A percentile compares a stretch with the other conserved stretches of the same genome.
Evolutionary conservation across 2,113 vertebrate genomes (phyloP).

Genomic region (Lates calcarifer): DNA sequence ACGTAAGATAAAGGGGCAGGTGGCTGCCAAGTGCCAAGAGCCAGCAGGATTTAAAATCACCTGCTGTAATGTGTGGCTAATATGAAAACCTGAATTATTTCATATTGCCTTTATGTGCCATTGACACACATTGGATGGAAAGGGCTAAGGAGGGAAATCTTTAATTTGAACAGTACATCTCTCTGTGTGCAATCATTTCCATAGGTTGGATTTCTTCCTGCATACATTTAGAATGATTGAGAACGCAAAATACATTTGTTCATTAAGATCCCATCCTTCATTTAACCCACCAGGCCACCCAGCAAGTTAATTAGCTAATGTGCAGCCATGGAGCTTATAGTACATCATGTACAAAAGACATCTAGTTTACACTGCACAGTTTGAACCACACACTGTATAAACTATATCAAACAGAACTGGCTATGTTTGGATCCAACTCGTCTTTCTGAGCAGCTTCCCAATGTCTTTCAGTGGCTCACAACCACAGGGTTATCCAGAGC

Average conservation of each 20-base stretch:
- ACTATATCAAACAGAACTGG: neutral
- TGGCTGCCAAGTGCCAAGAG: neutral
- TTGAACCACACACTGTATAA: neutral
- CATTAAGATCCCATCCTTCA: slow-evolving; percentile 25
- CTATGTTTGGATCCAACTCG: neutral
- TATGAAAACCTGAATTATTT: neutral
- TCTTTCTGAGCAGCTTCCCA: neutral
- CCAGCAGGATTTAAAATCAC: slow-evolving; percentile 9
- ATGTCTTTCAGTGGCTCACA: slow-evolving; percentile 5
- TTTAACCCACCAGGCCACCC: slow-evolving; percentile 19
- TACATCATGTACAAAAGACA: neutral
- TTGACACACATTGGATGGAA: neutral
- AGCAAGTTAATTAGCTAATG: slow-evolving; percentile 52
- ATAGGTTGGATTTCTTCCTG: neutral
- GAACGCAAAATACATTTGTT: slow-evolving; percentile 30
- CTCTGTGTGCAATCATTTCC: neutral
- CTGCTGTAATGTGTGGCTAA: neutral
- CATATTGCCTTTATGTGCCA: neutral
- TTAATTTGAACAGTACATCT: neutral
- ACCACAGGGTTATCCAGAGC: neutral
- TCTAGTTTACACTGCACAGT: neutral
- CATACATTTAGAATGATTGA: slow-evolving; percentile 16
- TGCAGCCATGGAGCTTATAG: slow-evolving; percentile 14
- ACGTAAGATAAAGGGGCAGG: neutral
- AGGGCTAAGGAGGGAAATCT: neutral